Conservation (phyloP, 2,797 vertebrate species). For the Sphenodon punctatus region DNA sequence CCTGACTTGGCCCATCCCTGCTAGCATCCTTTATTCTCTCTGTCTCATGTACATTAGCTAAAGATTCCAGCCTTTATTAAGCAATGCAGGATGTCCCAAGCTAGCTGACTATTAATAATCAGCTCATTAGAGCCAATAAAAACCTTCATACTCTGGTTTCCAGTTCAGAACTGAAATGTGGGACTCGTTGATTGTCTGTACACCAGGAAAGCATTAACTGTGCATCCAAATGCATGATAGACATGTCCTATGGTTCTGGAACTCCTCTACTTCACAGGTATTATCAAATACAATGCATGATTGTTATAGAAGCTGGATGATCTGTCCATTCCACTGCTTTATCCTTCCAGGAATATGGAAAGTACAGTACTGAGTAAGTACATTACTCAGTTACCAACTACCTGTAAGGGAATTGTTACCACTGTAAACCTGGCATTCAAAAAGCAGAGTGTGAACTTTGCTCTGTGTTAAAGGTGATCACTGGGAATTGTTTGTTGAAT, state of each 20-base stretch:
- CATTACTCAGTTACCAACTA: not conserved
- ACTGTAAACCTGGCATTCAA: not conserved
- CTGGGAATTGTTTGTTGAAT: not conserved
- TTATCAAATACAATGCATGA: not conserved
- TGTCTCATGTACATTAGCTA: not conserved
- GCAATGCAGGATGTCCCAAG: not conserved
- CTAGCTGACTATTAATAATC: not conserved
- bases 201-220: too few relatives aligned
- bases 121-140: not conserved
- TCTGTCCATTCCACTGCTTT: not conserved
- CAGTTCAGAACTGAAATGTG: not conserved
- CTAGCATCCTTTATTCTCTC: not conserved
- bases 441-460: not conserved
- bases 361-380: not conserved
- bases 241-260: not conserved
- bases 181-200: not conserved
- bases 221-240: too few relatives aligned
- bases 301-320: not conserved
- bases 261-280: not conserved
- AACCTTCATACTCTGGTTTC: not conserved
- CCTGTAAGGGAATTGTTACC: not conserved
- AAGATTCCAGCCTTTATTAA: not conserved
- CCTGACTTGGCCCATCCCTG: not conserved
- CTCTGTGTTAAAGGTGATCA: not conserved
- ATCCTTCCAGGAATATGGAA: not conserved